Conservation (phyloP, 1,140 invertebrate species). For the Orussus abietinus region DNA sequence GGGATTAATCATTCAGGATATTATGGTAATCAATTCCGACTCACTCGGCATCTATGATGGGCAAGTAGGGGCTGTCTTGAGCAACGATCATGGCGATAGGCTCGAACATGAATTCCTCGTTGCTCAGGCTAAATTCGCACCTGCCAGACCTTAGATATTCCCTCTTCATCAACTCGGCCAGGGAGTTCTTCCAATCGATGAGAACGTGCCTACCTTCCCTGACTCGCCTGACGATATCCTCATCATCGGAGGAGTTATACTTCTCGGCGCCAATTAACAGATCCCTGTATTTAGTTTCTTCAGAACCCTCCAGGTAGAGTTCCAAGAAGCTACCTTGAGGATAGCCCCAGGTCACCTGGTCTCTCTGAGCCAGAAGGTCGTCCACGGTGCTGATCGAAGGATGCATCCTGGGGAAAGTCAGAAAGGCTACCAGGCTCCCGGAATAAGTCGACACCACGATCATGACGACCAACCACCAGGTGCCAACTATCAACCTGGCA, state of each 20-base stretch:
- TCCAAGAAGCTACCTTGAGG: constrained; percentile 71
- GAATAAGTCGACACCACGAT: constrained; percentile 89
- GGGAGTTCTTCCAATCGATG: constrained; percentile 76
- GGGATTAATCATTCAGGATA: constrained; percentile 9
- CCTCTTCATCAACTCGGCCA: constrained; percentile 67
- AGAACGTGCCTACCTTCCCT: constrained; percentile 65
- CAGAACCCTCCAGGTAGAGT: constrained; percentile 58
- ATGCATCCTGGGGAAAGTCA: constrained; percentile 87
- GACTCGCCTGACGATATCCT: constrained; percentile 58
- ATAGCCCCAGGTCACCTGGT: constrained; percentile 70
- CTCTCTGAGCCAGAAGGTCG: constrained; percentile 63
- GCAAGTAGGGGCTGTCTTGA: constrained; percentile 69
- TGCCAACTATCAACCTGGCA: constrained; percentile 80
- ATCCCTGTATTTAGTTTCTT: constrained; percentile 54
- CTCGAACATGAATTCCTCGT: constrained; percentile 76
- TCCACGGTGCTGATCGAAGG: constrained; percentile 69
- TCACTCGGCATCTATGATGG: constrained; percentile 60
- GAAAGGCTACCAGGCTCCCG: constrained; percentile 87
- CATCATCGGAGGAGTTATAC: constrained; percentile 32
- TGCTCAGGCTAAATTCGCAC: constrained; percentile 68
- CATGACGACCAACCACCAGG: constrained; percentile 91
- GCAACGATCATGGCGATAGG: constrained; percentile 72
- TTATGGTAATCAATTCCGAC: constrained; percentile 22
- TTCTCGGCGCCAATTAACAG: constrained; percentile 53
- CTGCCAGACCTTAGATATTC: constrained; percentile 59